Percentiles rank a stretch among this genome's conserved stretches.
phyloP scores from a whole-genome alignment of 2,888 invertebrate species.

The Melinaea marsaeus region DNA sequence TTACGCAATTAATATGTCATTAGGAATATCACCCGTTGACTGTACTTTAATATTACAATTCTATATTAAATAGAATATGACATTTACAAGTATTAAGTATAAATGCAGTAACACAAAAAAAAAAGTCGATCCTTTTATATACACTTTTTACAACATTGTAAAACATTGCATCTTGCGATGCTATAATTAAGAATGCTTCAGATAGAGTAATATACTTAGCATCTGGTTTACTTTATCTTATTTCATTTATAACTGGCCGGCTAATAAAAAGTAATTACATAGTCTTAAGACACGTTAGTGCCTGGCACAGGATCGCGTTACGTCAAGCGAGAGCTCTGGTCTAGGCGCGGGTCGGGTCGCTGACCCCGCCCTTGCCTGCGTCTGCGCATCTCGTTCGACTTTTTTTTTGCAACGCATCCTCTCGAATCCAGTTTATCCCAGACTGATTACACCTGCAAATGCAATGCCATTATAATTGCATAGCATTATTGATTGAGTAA shows the following conservation, averaged over 20 bases:
- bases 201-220: not conserved
- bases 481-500: constrained; percentile 21
- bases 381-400: constrained; percentile 24
- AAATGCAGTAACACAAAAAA: too few relatives aligned
- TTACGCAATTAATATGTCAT: not conserved
- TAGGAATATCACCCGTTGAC: too few relatives aligned
- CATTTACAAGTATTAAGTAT: too few relatives aligned
- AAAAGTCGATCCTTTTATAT: too few relatives aligned
- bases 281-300: constrained; percentile 13
- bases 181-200: too few relatives aligned
- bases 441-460: constrained; percentile 20
- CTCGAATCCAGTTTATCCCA: constrained; percentile 25
- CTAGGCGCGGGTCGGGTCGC: constrained; percentile 28
- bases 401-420: constrained; percentile 29
- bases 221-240: not conserved
- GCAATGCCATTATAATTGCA: constrained; percentile 19
- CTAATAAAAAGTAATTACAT: constrained; percentile 18
- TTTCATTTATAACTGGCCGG: constrained; percentile 10
- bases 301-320: constrained; percentile 15
- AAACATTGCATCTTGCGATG: too few relatives aligned
- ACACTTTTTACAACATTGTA: too few relatives aligned
- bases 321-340: constrained; percentile 24
- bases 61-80: too few relatives aligned
- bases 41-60: too few relatives aligned
- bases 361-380: constrained; percentile 29